Conservation (phyloP, 2,797 vertebrate species). For the Bothrops alternatus region DNA sequence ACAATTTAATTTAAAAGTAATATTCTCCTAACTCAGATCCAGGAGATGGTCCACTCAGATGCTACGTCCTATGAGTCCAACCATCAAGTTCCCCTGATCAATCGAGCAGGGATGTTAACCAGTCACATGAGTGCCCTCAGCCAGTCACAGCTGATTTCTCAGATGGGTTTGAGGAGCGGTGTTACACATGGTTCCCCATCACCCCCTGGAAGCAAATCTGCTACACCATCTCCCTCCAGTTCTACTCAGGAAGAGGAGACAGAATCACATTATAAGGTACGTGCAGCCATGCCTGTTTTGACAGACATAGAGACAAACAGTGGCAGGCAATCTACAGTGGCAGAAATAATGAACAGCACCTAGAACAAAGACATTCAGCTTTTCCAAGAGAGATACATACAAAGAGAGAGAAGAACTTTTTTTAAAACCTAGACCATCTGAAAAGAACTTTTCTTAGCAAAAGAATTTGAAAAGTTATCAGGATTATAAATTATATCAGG, state of each 20-base stretch:
- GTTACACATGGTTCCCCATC: slow-evolving; percentile 92
- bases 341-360: not conserved
- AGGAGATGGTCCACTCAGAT: slow-evolving; percentile 95
- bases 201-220: slow-evolving; percentile 95
- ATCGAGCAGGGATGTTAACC: slow-evolving; percentile 86
- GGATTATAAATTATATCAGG: not conserved
- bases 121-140: slow-evolving; percentile 90
- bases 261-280: slow-evolving; percentile 93
- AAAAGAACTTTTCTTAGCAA: not conserved
- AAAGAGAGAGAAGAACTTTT: not conserved
- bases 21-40: slow-evolving; percentile 80
- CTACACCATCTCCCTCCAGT: slow-evolving; percentile 96
- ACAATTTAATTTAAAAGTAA: slow-evolving; percentile 3
- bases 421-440: slow-evolving; percentile 1
- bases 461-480: not conserved
- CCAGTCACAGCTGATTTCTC: slow-evolving; percentile 93
- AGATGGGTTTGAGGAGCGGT: slow-evolving; percentile 84
- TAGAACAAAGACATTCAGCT: not conserved
- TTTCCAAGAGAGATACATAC: not conserved
- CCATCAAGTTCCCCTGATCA: slow-evolving; percentile 88
- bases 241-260: slow-evolving; percentile 98
- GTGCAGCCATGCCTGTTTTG: not conserved
- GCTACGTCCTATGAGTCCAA: slow-evolving; percentile 85
- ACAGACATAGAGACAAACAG: not conserved
- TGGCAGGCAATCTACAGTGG: not conserved